Conservation (phyloP, 2,888 invertebrate genomes). For the Schizaphis graminum region DNA sequence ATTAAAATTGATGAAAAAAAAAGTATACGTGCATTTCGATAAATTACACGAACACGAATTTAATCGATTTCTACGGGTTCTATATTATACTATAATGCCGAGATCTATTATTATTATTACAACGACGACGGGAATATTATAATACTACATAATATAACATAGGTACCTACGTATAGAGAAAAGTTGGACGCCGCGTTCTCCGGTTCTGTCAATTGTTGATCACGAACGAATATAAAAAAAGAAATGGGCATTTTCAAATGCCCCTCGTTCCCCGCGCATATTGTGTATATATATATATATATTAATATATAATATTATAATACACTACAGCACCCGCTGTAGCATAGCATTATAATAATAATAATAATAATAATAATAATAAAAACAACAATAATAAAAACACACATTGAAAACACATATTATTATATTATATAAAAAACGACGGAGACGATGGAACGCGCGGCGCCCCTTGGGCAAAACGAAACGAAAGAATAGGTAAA, state of each 20-base stretch:
- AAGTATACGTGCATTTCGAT: not conserved
- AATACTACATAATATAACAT: not conserved
- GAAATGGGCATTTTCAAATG: not conserved
- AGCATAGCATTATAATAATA: not conserved
- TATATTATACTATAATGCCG: not conserved
- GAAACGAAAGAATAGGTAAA: slow-evolving; percentile 9
- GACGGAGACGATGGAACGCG: not conserved
- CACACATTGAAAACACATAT: not conserved
- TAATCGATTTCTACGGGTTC: slow-evolving; percentile 32
- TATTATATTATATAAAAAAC: not conserved
- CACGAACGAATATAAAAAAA: slow-evolving; percentile 13
- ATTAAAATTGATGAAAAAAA: slow-evolving; percentile 40
- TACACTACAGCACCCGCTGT: not conserved
- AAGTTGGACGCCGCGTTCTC: not conserved
- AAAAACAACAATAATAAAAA: slow-evolving; percentile 1
- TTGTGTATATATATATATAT: not conserved
- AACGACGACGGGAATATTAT: slow-evolving; percentile 1
- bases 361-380: slow-evolving; percentile 14
- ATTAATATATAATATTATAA: not conserved
- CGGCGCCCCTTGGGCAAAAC: not conserved
- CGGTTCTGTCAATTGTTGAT: not conserved
- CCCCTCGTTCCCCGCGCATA: not conserved
- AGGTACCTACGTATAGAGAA: not conserved
- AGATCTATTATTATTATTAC: not conserved
- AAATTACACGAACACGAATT: slow-evolving; percentile 33